Evolutionary conservation across 1,140 invertebrate species (phyloP).

Genomic region (Contarinia nasturtii): DNA sequence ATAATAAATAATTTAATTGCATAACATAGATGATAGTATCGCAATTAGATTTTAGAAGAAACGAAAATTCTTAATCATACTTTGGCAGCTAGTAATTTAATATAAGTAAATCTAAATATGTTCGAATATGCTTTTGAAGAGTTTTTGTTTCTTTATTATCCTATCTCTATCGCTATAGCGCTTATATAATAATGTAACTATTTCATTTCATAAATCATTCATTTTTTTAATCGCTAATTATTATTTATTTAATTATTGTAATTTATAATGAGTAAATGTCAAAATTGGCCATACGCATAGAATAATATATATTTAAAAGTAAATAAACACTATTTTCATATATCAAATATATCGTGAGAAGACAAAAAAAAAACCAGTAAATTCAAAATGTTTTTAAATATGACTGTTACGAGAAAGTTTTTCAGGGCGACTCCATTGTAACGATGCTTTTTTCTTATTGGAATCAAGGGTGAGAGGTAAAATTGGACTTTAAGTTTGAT

Average conservation of each 20-base stretch:
- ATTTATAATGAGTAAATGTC: not conserved
- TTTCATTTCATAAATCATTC: too few species aligned
- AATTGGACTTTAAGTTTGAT: too few species aligned
- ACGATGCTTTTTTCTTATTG: too few species aligned
- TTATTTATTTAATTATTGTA: not conserved
- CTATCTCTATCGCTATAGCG: not conserved
- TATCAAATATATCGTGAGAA: not conserved
- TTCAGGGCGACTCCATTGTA: too few species aligned
- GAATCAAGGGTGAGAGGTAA: too few species aligned
- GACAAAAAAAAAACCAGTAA: not conserved
- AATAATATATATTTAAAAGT: not conserved
- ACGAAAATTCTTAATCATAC: too few species aligned
- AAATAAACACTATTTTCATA: not conserved
- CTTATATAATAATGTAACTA: not conserved
- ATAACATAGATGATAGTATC: too few species aligned
- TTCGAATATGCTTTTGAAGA: not conserved
- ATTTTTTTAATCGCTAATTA: too few species aligned
- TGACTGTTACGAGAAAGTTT: too few species aligned
- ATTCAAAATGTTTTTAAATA: too few species aligned
- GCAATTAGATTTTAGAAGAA: too few species aligned
- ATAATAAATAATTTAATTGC: too few species aligned
- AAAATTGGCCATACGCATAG: slow-evolving; percentile 1
- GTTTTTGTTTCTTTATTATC: not conserved
- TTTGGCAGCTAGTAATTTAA: not conserved
- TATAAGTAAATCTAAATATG: not conserved